phyloP scores from a whole-genome alignment of 2,797 vertebrate species.

The Tokudaia tokunoshimensis region DNA sequence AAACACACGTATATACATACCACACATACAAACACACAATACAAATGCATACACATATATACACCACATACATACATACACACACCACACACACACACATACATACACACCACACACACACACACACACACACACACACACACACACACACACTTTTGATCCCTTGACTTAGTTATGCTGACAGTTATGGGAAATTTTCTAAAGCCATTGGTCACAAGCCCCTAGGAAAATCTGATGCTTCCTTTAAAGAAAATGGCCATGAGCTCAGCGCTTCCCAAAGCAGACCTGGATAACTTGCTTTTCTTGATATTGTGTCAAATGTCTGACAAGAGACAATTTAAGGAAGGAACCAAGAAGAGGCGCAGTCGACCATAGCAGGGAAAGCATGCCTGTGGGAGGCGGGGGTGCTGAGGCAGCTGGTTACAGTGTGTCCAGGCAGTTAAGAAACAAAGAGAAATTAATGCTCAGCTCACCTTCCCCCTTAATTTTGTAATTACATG shows the following conservation, averaged over 20 bases:
- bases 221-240: background rate
- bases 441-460: background rate
- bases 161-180: background rate
- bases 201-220: background rate
- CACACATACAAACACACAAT: background rate
- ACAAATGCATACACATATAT: background rate
- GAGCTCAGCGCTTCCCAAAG: background rate
- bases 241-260: background rate
- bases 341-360: background rate
- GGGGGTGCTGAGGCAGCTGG: background rate
- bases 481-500: background rate
- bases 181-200: background rate
- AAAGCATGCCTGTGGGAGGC: background rate
- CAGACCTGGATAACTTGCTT: background rate
- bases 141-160: background rate
- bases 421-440: background rate
- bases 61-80: background rate
- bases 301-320: background rate
- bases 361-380: background rate
- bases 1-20: background rate
- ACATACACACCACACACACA: background rate
- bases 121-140: background rate
- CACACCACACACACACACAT: background rate
- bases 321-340: background rate
- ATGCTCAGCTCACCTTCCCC: background rate